Evolutionary conservation across 1,140 invertebrate genomes (phyloP), one percentile per base, ranked within the genome.

Genomic region (Lepidotrigona ventralis): DNA sequence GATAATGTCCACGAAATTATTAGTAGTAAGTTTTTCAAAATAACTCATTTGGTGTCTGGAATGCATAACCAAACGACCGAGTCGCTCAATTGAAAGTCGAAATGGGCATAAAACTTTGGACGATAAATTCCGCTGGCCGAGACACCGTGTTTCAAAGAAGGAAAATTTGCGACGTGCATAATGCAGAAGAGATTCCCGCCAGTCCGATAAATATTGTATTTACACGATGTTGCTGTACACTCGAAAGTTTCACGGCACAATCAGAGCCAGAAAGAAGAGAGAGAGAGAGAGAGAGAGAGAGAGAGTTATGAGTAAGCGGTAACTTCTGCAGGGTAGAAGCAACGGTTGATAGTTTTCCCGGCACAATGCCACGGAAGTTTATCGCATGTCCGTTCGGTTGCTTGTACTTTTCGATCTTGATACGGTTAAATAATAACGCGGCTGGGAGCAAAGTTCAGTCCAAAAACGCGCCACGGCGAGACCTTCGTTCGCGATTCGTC

Each of bases 291-390:
- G 14, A 51, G 39, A 46, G 39, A 17, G 69, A 70, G 11, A 33
- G 73, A 73, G 60, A 86, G 88, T 89, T 91, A 91, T 85, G 84
- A 85, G n/a, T n/a, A n/a, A 87, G 85, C 76, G 58, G 63, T 80
- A 75, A 76, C 70, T 8, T 53, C 54, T 29, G 23, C 39, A 15
- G n/a, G 54, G 19, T 12, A n/a, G n/a, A n/a, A n/a, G n/a, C n/a
- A 71, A 51, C 26, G 70, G 46, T 80, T 73, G 46, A 80, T 73
- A 73, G 79, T 80, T 73, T 73, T 54, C 58, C 46, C 46, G n/a
- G 14, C 8, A 63, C 69, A 73, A 26, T 60, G 21, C 26, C 56
- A 21, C 39, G n/a, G 12, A 73, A 80, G 69, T 80, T 80, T 80
- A 80, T 80, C 79, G 79, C 70, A 70, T 73, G 58, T 46, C 21